Conservation (phyloP, 2,113 vertebrate species). For the Cyanoramphus novaezelandiae region DNA sequence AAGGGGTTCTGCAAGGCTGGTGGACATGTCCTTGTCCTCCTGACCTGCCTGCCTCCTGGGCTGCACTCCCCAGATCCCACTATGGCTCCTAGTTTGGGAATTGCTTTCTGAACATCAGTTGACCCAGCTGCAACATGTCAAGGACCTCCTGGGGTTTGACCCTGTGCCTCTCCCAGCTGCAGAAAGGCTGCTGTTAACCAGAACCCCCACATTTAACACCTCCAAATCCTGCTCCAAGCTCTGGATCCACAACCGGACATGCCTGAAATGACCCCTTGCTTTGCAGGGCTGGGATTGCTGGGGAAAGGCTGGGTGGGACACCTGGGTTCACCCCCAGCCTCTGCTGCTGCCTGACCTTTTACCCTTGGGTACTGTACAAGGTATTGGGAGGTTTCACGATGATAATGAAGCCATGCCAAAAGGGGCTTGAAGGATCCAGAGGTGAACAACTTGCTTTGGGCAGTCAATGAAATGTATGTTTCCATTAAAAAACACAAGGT, state of each 20-base stretch:
- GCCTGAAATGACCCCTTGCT: neutral
- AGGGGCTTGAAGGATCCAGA: neutral
- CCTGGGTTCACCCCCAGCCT: neutral
- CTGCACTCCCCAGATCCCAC: neutral
- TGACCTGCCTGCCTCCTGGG: neutral
- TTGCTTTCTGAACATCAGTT: rapidly evolving
- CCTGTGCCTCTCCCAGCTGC: neutral
- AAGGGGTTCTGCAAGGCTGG: neutral
- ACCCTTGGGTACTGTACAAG: neutral
- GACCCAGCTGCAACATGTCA: rapidly evolving
- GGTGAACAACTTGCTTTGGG: neutral
- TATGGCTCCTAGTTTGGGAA: neutral
- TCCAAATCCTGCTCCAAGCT: neutral
- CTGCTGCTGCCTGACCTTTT: neutral
- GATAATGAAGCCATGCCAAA: neutral
- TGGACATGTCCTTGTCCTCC: neutral
- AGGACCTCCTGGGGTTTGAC: neutral
- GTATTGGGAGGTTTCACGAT: neutral
- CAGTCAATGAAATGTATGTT: neutral
- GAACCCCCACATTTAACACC: neutral
- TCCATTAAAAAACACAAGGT: neutral
- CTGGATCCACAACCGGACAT: rapidly evolving
- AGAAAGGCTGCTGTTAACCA: neutral
- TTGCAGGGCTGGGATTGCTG: neutral
- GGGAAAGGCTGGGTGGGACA: neutral